phyloP scores from a whole-genome alignment of 1,140 invertebrate species.

The Formica selysi region DNA sequence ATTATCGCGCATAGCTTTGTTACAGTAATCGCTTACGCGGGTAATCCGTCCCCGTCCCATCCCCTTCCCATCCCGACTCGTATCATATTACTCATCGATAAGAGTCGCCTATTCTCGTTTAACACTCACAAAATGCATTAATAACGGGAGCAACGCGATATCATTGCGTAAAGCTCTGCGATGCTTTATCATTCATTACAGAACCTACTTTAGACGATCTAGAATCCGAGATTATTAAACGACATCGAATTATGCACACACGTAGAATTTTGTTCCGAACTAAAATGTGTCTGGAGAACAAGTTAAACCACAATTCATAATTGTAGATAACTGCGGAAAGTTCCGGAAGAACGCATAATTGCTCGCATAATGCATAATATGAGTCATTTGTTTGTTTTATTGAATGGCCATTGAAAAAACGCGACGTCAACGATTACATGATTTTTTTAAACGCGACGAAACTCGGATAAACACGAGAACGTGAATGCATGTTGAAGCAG shows the following conservation, averaged over 20 bases:
- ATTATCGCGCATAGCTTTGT: constrained; percentile 57
- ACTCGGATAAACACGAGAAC: not conserved
- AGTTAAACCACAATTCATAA: not conserved
- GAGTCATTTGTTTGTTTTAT: constrained; percentile 24
- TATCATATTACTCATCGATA: constrained; percentile 56
- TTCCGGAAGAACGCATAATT: not conserved
- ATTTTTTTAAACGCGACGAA: not conserved
- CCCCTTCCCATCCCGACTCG: too few species aligned
- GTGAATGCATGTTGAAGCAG: not conserved
- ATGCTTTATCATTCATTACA: constrained; percentile 15
- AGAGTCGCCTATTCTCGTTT: constrained; percentile 28
- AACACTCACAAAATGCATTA: constrained; percentile 32
- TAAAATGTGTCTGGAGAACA: not conserved
- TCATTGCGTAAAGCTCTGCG: constrained; percentile 9
- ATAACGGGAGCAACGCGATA: constrained; percentile 40
- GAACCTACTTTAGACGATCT: not conserved
- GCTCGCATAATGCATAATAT: not conserved
- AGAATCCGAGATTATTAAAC: not conserved
- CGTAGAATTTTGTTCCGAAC: not conserved
- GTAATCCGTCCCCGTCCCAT: constrained; percentile 22
- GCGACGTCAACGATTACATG: not conserved
- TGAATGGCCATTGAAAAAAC: not conserved
- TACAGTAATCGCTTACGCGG: constrained; percentile 23
- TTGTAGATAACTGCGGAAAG: not conserved
- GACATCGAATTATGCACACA: not conserved